Evolutionary conservation across 2,888 invertebrate species (phyloP).

Genomic region (Biston betularia): DNA sequence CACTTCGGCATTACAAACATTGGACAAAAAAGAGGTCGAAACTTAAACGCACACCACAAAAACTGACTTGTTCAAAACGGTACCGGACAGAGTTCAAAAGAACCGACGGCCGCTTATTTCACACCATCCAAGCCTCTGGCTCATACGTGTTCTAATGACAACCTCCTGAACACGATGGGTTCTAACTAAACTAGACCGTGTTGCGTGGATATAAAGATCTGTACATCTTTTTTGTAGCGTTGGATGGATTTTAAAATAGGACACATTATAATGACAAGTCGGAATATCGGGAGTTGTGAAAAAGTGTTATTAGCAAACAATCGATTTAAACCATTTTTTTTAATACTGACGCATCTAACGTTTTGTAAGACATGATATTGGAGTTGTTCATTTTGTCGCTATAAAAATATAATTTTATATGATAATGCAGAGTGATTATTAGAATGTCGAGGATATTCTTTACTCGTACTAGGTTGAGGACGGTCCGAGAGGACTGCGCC

Average conservation of each 20-base stretch:
- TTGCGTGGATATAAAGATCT: not conserved
- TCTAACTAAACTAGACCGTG: conserved; percentile 8
- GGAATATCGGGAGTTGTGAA: conserved; percentile 63
- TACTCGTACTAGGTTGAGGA: no score
- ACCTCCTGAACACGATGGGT: not conserved
- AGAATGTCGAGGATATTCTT: not conserved
- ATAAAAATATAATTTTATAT: not conserved
- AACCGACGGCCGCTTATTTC: conserved; percentile 75
- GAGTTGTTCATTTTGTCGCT: not conserved
- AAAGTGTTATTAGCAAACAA: conserved; percentile 67
- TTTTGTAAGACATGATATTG: no score
- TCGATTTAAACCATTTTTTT: conserved; percentile 28
- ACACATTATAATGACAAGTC: conserved; percentile 22
- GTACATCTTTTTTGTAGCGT: not conserved
- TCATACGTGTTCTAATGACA: conserved; percentile 79
- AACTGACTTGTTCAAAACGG: conserved; percentile 78
- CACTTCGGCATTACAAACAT: conserved; percentile 83
- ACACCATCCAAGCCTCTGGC: conserved; percentile 74
- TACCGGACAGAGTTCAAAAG: conserved; percentile 77
- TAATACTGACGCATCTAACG: not conserved
- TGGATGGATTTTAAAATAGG: conserved; percentile 15
- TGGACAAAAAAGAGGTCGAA: conserved; percentile 79
- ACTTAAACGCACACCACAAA: conserved; percentile 80
- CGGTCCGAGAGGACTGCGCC: no score
- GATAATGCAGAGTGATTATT: not conserved